Evolutionary conservation across 2,113 vertebrate genomes (phyloP), one percentile per base, ranked within the genome.

Genomic region (Leucoraja erinaceus): DNA sequence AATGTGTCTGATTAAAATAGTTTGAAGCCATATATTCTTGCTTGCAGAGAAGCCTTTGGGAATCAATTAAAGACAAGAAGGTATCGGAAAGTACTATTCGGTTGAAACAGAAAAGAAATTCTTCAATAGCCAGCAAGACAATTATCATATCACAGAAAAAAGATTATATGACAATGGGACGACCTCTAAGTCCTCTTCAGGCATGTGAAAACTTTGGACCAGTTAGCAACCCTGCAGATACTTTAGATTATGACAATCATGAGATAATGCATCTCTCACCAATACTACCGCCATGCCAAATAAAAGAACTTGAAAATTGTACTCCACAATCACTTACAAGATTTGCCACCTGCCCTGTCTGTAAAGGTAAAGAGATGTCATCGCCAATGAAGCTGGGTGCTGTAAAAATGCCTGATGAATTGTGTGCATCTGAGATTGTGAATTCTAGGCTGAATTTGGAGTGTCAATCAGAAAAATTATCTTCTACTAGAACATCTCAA

Each of bases 51-150:
- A 97, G 95, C 93, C 95, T 98, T 93, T 99, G 98, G 98, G 96
- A 98, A 94, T 94, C 96, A 2, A 96, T 97, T 93, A 98, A 97
- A 95, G 97, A 96, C 93, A 98, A 97, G 94, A 96, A 93, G 61
- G 94, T 83, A 25, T 94, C 93, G 9, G 95, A 93, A 76, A 93
- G 93, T 28, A 94, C 94, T 0, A 68, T 79, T 7, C 93, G 94
- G 33, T 94, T 94, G 11, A 94, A 93, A 79, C 93, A 68, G 86
- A 96, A 94, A 68, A 96, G 95, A 93, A 94, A 25, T 0, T 93
- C 93, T 0, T 92, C 93, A 12, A 94, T 95, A 72, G 94, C 95
- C 94, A 97, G 97, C 93, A 97, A 97, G 95, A 98, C 97, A 0
- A 98, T 98, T 93, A 95, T 93, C 63, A 95, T 98, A 93, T 96